These are phyloP conservation scores for Caenorhabditis angaria DNA, from an alignment of 2,888 invertebrate genomes.

Conservation along the genomic window DNA sequence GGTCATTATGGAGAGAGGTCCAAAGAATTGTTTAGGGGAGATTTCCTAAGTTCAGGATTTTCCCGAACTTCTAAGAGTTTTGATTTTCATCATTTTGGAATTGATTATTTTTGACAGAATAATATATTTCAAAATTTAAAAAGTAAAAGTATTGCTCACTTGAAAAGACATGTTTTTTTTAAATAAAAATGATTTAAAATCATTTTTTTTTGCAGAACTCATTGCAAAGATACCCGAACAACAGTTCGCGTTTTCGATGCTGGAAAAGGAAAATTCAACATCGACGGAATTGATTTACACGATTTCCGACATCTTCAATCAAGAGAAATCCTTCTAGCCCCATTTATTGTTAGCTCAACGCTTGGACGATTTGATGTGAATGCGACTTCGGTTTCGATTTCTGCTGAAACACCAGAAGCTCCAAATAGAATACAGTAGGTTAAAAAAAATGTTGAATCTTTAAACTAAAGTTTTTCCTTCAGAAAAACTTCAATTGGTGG, in stretches of 20 bases:
- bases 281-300: conserved; percentile 59
- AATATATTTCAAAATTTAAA: no score
- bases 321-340: conserved; percentile 65
- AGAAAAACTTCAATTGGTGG: conserved; percentile 46
- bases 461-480: conserved; percentile 11
- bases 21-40: no score
- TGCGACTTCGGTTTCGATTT: conserved; percentile 48
- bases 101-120: no score
- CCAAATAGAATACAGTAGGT: conserved; percentile 23
- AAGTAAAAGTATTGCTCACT: no score
- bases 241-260: conserved; percentile 59
- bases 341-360: conserved; percentile 62
- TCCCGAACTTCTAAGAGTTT: no score
- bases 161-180: no score
- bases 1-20: conserved; percentile 1
- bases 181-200: neutral
- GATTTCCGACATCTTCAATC: conserved; percentile 63
- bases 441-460: neutral
- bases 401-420: conserved; percentile 28
- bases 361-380: conserved; percentile 64
- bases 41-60: no score
- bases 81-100: no score
- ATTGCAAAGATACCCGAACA: conserved; percentile 62
- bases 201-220: conserved; percentile 38
- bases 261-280: conserved; percentile 64